Evolutionary conservation across 2,113 vertebrate genomes (phyloP), one percentile per base, ranked within the genome.

Genomic region (Phylloscopus trochilus): DNA sequence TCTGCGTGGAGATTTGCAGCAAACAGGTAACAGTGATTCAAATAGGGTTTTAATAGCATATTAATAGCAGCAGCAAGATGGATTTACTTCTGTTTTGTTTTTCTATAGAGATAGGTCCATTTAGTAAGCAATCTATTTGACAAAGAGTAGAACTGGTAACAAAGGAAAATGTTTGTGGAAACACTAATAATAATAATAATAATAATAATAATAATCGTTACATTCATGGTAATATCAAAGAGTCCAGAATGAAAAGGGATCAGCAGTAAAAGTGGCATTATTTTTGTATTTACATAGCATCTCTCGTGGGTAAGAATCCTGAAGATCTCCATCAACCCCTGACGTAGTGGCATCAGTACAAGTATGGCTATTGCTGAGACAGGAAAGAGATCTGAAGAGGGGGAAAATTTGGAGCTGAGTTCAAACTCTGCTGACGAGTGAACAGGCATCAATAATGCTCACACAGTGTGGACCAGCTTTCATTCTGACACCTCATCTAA

Each of bases 71-170:
- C 33, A 87, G 37, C 31, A 90, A n/a, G 64, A 88, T 68, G 46
- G 53, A 87, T 96, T 95, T 89, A 63, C 35, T 41, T 81, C 53
- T 92, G 27, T 35, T 78, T 92, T 95, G 30, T 82, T 59, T 93
- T 88, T 69, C 67, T 82, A 2, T 14, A 83, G 44, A 77, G 33
- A 63, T 55, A 90, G 30, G 46, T 87, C 69, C 75, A 68, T 87
- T 97, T 94, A 92, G 67, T 60, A 91, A 89, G 66, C 46, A 96
- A 88, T 86, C 78, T 89, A 77, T 93, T 87, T 84, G 74, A 82
- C 62, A 89, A 76, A 81, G 28, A 82, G 26, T 43, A 91, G 68
- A 72, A 84, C 63, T 84, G 47, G 28, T 73, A 91, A 92, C 53
- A 93, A 89, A 83, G 26, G 33, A 59, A 94, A 91, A 83, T 52